Percentiles rank a stretch among this genome's conserved stretches.
phyloP scores from a whole-genome alignment of 2,797 vertebrate species.

The Sebastes reedi region DNA sequence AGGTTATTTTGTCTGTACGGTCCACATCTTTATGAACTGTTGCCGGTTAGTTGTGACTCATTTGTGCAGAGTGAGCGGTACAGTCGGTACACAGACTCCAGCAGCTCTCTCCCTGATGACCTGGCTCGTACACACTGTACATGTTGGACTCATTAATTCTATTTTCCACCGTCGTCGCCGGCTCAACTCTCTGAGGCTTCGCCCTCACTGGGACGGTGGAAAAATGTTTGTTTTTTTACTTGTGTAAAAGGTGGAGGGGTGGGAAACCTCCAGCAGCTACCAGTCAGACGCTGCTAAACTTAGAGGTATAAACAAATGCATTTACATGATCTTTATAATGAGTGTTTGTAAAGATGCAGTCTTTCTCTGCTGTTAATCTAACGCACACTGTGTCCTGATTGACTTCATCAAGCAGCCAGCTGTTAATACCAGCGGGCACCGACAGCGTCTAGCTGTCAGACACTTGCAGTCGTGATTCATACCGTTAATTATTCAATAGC shows the following conservation, averaged over 20 bases:
- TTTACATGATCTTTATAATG: background rate
- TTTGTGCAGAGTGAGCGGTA: background rate
- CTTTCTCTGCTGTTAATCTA: background rate
- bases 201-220: constrained; percentile 29
- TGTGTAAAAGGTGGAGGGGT: background rate
- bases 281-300: background rate
- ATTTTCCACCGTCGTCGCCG: constrained; percentile 44
- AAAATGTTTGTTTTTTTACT: constrained; percentile 5
- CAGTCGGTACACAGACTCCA: too few relatives aligned
- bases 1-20: background rate
- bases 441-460: background rate
- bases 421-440: background rate
- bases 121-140: background rate
- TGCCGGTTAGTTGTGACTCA: constrained; percentile 21
- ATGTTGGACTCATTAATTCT: constrained; percentile 56
- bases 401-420: background rate
- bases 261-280: constrained; percentile 1
- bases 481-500: background rate
- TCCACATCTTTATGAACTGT: background rate
- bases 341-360: background rate
- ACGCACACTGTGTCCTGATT: background rate
- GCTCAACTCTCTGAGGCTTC: constrained; percentile 11
- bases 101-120: background rate
- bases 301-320: constrained; percentile 3
- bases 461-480: background rate